Conservation (phyloP, 2,888 invertebrate species). For the Hetaerina titia region DNA sequence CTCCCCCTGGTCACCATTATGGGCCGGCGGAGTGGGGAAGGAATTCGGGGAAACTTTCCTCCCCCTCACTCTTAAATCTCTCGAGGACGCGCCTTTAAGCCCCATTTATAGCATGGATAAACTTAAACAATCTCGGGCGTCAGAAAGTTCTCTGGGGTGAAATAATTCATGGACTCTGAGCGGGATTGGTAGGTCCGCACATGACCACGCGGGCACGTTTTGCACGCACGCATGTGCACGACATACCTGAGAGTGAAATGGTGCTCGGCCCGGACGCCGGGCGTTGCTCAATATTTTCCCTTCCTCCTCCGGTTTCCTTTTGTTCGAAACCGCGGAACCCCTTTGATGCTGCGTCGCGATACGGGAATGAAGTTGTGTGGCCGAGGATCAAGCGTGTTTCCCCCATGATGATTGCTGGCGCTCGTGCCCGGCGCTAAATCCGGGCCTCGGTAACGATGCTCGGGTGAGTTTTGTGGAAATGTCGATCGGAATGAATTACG, state of each 20-base stretch:
- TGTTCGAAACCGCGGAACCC: background rate
- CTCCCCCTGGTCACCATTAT: background rate
- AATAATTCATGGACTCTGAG: constrained; percentile 43
- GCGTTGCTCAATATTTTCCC: background rate
- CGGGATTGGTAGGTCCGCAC: background rate
- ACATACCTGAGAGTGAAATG: constrained; percentile 32
- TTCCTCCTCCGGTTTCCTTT: background rate
- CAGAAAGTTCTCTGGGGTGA: constrained; percentile 53
- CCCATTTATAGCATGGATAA: constrained; percentile 62
- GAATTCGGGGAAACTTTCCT: background rate
- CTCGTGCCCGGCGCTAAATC: background rate
- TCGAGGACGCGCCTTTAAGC: constrained; percentile 20
- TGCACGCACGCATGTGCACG: background rate
- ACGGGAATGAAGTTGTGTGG: constrained; percentile 8
- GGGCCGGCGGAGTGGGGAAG: constrained; percentile 16
- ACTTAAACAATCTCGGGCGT: constrained; percentile 60
- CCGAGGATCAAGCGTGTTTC: constrained; percentile 16
- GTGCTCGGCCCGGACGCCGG: background rate
- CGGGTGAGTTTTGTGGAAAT: constrained; percentile 25
- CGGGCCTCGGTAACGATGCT: background rate
- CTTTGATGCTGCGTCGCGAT: constrained; percentile 24
- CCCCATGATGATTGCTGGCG: background rate
- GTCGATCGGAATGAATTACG: background rate
- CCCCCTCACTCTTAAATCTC: constrained; percentile 42
- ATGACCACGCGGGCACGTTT: background rate